phyloP scores from a whole-genome alignment of 2,888 invertebrate genomes.

The Empis stercorea region DNA sequence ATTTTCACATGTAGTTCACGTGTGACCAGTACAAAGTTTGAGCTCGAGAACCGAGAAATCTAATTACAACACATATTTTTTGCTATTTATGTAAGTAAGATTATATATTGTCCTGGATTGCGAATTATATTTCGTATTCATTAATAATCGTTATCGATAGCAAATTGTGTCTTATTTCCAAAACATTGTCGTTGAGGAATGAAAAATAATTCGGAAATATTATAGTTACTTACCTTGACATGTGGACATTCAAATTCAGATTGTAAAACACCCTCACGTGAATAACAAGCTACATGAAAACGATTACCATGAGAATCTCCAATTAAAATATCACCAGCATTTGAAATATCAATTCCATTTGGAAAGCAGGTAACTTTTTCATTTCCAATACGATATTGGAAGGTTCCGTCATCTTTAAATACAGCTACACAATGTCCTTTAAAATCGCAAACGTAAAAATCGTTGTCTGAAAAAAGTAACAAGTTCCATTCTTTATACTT shows the following conservation, averaged over 20 bases:
- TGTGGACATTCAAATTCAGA: constrained; percentile 95
- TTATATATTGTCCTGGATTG: no score
- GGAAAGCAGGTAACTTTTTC: constrained; percentile 95
- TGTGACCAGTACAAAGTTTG: no score
- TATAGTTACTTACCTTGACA: constrained; percentile 63
- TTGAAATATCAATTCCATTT: constrained; percentile 95
- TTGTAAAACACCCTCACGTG: constrained; percentile 71
- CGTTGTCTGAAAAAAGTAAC: constrained; percentile 67
- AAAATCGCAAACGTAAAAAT: constrained; percentile 95
- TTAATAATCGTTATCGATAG: no score
- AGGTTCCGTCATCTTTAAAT: constrained; percentile 84
- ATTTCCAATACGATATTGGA: constrained; percentile 85
- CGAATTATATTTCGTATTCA: no score
- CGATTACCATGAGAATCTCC: constrained; percentile 97
- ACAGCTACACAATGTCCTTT: constrained; percentile 97
- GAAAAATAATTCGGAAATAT: no score
- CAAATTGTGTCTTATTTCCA: no score
- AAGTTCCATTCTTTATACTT: no score
- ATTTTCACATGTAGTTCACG: no score
- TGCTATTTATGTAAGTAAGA: no score
- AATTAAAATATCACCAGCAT: constrained; percentile 90
- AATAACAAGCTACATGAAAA: constrained; percentile 93
- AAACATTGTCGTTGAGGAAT: no score
- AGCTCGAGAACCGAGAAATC: no score
- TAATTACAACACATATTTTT: no score